phyloP scores from a whole-genome alignment of 1,140 invertebrate genomes.

The Cotesia chilonis region DNA sequence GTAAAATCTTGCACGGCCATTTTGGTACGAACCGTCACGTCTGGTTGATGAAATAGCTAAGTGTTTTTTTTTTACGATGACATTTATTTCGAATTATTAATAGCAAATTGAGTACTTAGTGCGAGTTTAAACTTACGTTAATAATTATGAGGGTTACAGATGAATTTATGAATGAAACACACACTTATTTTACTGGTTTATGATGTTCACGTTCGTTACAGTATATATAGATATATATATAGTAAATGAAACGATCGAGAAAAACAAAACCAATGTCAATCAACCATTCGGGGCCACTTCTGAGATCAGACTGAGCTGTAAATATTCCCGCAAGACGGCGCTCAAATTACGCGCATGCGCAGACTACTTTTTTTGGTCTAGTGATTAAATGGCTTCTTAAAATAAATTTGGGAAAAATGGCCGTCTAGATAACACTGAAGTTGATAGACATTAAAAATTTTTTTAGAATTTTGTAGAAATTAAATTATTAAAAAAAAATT shows the following conservation, averaged over 20 bases:
- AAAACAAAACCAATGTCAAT: conserved; percentile 34
- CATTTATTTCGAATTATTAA: too few species aligned
- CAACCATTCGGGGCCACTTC: conserved; percentile 50
- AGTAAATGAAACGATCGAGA: not conserved
- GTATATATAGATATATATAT: too few species aligned
- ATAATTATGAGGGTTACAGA: not conserved
- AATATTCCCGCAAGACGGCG: conserved; percentile 48
- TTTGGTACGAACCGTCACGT: conserved; percentile 54
- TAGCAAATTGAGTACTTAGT: not conserved
- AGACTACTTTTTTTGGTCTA: not conserved
- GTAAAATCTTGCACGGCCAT: conserved; percentile 59
- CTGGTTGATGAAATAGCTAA: conserved; percentile 22
- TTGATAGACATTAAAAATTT: too few species aligned
- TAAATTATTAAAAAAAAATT: too few species aligned
- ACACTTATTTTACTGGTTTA: conserved; percentile 12
- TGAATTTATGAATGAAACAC: conserved; percentile 3
- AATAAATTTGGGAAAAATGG: conserved; percentile 1
- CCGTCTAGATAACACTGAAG: not conserved
- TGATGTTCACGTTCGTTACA: not conserved
- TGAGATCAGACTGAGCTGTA: conserved; percentile 46
- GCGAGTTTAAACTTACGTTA: conserved; percentile 5
- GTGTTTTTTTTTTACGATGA: not conserved
- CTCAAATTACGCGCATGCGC: conserved; percentile 44
- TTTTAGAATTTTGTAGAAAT: too few species aligned
- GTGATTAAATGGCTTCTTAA: not conserved